Evolutionary conservation across 2,797 vertebrate genomes (phyloP).

Genomic region (Notolabrus celidotus): DNA sequence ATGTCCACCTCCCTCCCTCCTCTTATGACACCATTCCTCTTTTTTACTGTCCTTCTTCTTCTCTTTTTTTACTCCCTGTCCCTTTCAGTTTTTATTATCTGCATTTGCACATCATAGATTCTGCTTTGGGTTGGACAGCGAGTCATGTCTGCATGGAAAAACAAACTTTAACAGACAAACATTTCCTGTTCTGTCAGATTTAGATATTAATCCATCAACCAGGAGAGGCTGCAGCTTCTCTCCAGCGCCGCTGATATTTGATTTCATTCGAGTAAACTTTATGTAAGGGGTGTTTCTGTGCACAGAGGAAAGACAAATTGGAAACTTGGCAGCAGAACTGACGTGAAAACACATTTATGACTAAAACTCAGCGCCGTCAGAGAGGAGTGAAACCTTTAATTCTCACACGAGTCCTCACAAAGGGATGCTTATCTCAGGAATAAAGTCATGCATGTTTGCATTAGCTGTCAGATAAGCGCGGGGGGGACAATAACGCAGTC

Average conservation of each 20-base stretch:
- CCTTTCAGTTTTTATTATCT: too few species aligned
- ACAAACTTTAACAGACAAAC: constrained; percentile 3
- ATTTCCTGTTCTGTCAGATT: constrained; percentile 14
- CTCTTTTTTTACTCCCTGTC: too few species aligned
- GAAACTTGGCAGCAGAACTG: background rate
- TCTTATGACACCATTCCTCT: background rate
- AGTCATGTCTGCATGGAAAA: background rate
- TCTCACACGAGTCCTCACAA: background rate
- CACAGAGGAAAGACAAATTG: background rate
- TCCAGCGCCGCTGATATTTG: background rate
- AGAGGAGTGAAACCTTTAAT: background rate
- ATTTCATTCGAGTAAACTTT: background rate
- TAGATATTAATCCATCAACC: constrained; percentile 32
- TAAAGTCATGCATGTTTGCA: background rate
- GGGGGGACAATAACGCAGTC: background rate
- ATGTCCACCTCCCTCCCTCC: background rate
- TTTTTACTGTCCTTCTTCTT: too few species aligned
- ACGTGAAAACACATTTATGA: background rate
- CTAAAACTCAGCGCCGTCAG: background rate
- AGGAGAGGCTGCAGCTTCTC: background rate
- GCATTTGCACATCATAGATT: background rate
- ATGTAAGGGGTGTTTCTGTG: background rate
- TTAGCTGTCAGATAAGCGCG: background rate
- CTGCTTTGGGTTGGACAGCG: background rate
- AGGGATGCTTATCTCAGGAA: background rate